These are phyloP conservation scores for Podarcis raffonei DNA, from an alignment of 2,113 vertebrate species.

Conservation along the genomic window DNA sequence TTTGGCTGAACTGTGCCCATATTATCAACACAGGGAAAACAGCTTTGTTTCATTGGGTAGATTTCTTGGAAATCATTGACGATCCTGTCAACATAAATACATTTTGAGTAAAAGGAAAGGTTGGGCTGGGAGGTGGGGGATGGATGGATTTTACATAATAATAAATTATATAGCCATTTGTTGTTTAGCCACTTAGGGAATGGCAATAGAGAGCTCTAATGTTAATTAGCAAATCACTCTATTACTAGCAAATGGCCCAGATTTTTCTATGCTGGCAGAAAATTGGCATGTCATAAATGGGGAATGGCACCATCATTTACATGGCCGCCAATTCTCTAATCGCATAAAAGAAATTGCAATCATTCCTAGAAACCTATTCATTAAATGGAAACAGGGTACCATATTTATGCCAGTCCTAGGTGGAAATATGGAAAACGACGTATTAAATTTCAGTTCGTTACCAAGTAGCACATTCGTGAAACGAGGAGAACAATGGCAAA, in stretches of 20 bases:
- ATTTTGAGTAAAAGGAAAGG: constrained; percentile 6
- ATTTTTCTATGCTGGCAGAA: constrained; percentile 26
- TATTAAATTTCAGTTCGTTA: neutral
- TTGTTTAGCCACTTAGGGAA: neutral
- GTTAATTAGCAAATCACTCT: neutral
- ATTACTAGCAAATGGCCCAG: constrained; percentile 23
- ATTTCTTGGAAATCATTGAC: neutral
- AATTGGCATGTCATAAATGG: neutral
- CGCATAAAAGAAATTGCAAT: constrained; percentile 24
- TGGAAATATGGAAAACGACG: constrained; percentile 1
- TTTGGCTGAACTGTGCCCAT: neutral
- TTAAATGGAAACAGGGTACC: constrained; percentile 28
- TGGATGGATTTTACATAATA: neutral
- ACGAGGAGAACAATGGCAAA: neutral
- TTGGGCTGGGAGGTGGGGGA: neutral
- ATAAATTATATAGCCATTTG: constrained; percentile 13
- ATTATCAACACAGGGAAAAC: neutral
- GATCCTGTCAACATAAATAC: neutral
- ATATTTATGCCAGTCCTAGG: constrained; percentile 10
- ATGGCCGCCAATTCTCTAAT: constrained; percentile 24
- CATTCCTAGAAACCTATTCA: constrained; percentile 19
- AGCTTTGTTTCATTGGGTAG: neutral
- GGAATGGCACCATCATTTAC: constrained; percentile 21
- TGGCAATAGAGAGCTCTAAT: neutral
- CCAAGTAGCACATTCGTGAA: constrained; percentile 34